These are phyloP conservation scores for Rhinolophus sinicus DNA, from an alignment of 2,113 vertebrate species.

Conservation along the genomic window DNA sequence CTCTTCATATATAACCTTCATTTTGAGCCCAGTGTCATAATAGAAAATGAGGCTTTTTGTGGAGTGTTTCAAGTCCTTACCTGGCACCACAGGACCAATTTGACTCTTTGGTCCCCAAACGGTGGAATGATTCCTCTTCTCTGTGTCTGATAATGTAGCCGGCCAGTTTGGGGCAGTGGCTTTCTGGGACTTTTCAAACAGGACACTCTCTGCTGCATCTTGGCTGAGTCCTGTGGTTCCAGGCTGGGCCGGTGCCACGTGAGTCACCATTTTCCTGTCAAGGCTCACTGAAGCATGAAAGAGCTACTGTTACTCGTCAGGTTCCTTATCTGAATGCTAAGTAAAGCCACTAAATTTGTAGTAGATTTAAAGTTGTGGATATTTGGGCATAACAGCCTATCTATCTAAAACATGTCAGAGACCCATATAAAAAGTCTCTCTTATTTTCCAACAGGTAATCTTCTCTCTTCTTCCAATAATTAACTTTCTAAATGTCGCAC, in stretches of 20 bases:
- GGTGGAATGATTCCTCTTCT: constrained; percentile 80
- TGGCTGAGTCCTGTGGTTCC: constrained; percentile 66
- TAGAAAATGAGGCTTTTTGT: background rate
- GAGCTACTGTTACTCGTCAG: background rate
- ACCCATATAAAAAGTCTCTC: background rate
- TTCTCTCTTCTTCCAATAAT: background rate
- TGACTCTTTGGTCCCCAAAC: constrained; percentile 80
- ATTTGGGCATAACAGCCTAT: background rate
- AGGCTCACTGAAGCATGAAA: constrained; percentile 86
- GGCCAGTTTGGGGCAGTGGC: constrained; percentile 70
- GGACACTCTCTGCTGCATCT: constrained; percentile 58
- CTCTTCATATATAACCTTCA: background rate
- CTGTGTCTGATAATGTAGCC: constrained; percentile 66
- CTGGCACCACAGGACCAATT: constrained; percentile 82
- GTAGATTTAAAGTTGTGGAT: background rate
- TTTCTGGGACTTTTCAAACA: constrained; percentile 81
- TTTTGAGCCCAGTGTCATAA: background rate
- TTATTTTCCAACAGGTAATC: background rate
- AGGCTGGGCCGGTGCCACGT: constrained; percentile 78
- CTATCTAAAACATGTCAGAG: background rate
- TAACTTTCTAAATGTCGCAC: background rate
- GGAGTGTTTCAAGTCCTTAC: constrained; percentile 78
- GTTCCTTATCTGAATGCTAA: constrained; percentile 2
- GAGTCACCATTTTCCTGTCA: constrained; percentile 87
- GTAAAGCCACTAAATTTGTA: background rate